Evolutionary conservation across 2,888 invertebrate species (phyloP).

Genomic region (Orchestes rusci): DNA sequence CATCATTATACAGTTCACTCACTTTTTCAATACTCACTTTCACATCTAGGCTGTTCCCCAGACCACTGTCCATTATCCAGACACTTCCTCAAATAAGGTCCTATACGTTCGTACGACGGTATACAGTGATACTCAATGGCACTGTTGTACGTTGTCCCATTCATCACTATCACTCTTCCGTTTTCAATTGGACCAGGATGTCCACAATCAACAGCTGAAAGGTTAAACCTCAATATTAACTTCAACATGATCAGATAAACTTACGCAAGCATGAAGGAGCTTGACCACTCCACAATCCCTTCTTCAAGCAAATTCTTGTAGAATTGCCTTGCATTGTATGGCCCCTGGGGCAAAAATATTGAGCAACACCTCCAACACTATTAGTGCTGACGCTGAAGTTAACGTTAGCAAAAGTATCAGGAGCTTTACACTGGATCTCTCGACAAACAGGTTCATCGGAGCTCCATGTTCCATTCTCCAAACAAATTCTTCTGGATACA

Average conservation of each 20-base stretch:
- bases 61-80: slow-evolving; percentile 81
- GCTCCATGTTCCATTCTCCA: slow-evolving; percentile 88
- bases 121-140: slow-evolving; percentile 86
- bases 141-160: slow-evolving; percentile 78
- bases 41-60: slow-evolving; percentile 78
- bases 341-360: slow-evolving; percentile 78
- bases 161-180: slow-evolving; percentile 78
- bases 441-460: slow-evolving; percentile 72
- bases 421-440: slow-evolving; percentile 75
- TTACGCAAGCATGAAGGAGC: slow-evolving; percentile 74
- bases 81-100: slow-evolving; percentile 77
- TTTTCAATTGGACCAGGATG: slow-evolving; percentile 74
- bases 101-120: slow-evolving; percentile 74
- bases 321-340: slow-evolving; percentile 72
- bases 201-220: slow-evolving; percentile 76
- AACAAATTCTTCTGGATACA: slow-evolving; percentile 72
- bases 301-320: slow-evolving; percentile 66
- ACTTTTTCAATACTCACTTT: slow-evolving; percentile 44
- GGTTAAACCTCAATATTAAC: slow-evolving; percentile 2
- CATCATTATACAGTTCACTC: not conserved
- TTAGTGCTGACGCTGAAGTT: slow-evolving; percentile 55
- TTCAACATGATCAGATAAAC: slow-evolving; percentile 1
- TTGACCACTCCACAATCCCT: slow-evolving; percentile 76
- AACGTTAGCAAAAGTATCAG: slow-evolving; percentile 54
- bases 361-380: slow-evolving; percentile 72